phyloP scores from a whole-genome alignment of 2,113 vertebrate species.

The Cettia cetti region DNA sequence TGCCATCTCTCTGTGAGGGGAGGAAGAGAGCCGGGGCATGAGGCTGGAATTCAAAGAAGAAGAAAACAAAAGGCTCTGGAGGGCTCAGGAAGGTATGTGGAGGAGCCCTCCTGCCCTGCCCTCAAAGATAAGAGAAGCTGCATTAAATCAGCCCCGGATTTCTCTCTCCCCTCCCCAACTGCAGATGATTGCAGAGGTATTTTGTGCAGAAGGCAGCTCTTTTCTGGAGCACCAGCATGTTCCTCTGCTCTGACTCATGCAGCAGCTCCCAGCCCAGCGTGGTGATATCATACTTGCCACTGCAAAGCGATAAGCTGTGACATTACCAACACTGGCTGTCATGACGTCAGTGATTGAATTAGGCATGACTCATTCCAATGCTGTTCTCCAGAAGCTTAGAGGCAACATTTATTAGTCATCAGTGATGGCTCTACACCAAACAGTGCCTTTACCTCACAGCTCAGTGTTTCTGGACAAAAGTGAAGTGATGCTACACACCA shows the following conservation, averaged over 20 bases:
- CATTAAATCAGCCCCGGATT: slow-evolving; percentile 15
- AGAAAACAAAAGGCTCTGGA: slow-evolving; percentile 49
- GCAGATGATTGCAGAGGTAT: slow-evolving; percentile 53
- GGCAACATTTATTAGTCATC: slow-evolving; percentile 44
- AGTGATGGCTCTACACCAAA: slow-evolving; percentile 5
- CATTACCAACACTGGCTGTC: slow-evolving; percentile 42
- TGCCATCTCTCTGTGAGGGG: neutral
- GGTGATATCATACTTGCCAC: slow-evolving; percentile 44
- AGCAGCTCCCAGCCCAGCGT: neutral
- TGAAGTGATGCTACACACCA: neutral
- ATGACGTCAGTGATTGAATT: slow-evolving; percentile 55
- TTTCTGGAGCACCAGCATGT: slow-evolving; percentile 29
- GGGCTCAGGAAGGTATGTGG: slow-evolving; percentile 21
- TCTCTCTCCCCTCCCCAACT: neutral
- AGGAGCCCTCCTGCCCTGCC: slow-evolving; percentile 31
- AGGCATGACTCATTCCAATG: slow-evolving; percentile 27
- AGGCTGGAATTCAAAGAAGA: slow-evolving; percentile 28
- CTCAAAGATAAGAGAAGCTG: slow-evolving; percentile 39
- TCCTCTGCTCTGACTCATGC: slow-evolving; percentile 28
- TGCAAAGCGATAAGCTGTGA: slow-evolving; percentile 49
- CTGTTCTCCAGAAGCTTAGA: slow-evolving; percentile 40
- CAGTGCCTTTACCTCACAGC: neutral
- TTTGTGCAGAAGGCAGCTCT: slow-evolving; percentile 24
- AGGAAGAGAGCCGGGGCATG: neutral
- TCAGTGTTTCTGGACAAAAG: neutral